Evolutionary conservation across 2,113 vertebrate genomes (phyloP).

Genomic region (Vicugna pacos): DNA sequence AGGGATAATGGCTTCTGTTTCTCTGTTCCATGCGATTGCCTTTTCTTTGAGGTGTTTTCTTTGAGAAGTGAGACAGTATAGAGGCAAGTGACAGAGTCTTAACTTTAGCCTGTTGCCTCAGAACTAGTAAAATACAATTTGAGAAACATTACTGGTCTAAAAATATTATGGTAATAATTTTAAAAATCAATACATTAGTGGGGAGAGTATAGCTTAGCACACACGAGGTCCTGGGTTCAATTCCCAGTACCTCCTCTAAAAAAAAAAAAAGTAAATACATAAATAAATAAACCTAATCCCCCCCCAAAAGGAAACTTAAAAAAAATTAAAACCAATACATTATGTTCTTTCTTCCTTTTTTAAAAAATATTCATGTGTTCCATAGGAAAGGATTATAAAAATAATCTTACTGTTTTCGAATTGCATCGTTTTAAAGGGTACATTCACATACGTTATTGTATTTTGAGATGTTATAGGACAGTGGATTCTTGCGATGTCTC

Average conservation of each 20-base stretch:
- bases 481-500: background rate
- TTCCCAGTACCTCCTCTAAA: too few relatives aligned
- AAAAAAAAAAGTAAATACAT: too few relatives aligned
- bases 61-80: background rate
- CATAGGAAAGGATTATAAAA: background rate
- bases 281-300: too few relatives aligned
- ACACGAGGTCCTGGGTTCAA: too few relatives aligned
- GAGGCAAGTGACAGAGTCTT: background rate
- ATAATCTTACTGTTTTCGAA: background rate
- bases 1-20: background rate
- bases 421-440: background rate
- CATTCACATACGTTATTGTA: background rate
- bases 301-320: too few relatives aligned
- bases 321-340: background rate
- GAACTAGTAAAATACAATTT: slow-evolving; percentile 37
- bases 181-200: background rate
- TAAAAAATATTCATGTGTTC: background rate
- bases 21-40: background rate
- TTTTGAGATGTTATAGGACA: background rate
- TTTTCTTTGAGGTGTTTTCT: background rate
- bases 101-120: background rate
- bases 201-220: too few relatives aligned
- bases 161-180: background rate
- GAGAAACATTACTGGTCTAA: background rate
- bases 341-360: background rate